Base-by-base conservation (phyloP, 2,113 vertebrate species). In the Diglossa brunneiventris region DNA sequence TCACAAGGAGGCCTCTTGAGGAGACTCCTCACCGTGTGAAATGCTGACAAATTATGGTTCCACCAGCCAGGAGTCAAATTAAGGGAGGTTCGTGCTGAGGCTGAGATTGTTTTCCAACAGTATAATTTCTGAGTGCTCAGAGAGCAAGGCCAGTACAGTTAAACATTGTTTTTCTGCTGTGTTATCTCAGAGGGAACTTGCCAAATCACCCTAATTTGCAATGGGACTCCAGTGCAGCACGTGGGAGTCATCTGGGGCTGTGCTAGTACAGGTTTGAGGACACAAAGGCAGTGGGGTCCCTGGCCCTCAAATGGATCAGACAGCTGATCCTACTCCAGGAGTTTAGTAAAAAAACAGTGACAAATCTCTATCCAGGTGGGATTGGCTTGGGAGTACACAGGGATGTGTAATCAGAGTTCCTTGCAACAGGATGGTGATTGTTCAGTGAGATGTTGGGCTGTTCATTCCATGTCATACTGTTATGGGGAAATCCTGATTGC, bases 391-490 rank as follows among this genome's bases (percentile, higher is more conserved):
- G 68, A 77, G 23, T 23, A 37, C 49, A 33, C 0, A 1, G 27
- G 37, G 21, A 47, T 79, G 27, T 35, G 55, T 49, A 59, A 64
- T 55, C 42, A 83, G 50, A 23, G 17, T 85, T 68, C 46, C 50
- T 80, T 58, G 70, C 58, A 64, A 5, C 10, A 55, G 59, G 63
- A 58, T 58, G 46, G 31, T 84, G 77, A 87, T 64, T 66, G 22
- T 44, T 68, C 64, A 31, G 35, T 62, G 83, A 68, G 81, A 49
- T 73, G 30, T 2, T 28, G 62, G 33, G n/a, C 62, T 56, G 55
- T 77, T 89, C 9, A 6, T 80, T 81, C 15, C 33, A 18, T 0
- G 0, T 76, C 30, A 2, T 22, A 18, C 16, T 61, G 44, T 33
- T 33, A 46, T 0, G 0, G 37, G 62, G 50, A 37, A 35, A 46